Evolutionary conservation across 2,888 invertebrate genomes (phyloP), one percentile per base, ranked within the genome.

Genomic region (Vanessa cardui): DNA sequence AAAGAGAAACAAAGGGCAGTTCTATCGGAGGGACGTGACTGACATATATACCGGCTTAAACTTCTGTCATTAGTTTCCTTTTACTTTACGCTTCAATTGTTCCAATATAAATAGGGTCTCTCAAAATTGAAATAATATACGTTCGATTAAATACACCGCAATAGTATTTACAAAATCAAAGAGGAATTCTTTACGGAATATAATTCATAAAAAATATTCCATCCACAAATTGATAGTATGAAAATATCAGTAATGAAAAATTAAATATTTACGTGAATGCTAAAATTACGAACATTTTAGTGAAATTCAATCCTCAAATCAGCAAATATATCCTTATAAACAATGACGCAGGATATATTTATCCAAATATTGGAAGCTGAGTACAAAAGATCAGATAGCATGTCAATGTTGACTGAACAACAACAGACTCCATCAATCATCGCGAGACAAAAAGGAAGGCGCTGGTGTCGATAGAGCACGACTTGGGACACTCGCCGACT

Each of bases 401-500:
- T 77, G 80, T 82, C 84, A 83, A 84, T 80, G 80, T 78, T 82
- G 82, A 80, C 78, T 74, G 78, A 78, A 77, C 80, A 80, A 74
- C 72, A 69, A 77, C 73, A 71, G 77, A 77, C 78, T 73, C 81
- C 84, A 90, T 90, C 90, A 88, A 90, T 90, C 77, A 76, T 81
- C 69, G 68, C 72, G 76, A 81, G 81, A 87, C 86, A 89, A 89
- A 90, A 88, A 88, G 81, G 81, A 80, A 81, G 80, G 76, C 78
- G 49, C 68, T 73, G 78, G 77, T 77, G 81, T 80, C 82, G 85
- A 88, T 86, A 86, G 84, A 81, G 84, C 85, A 83, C 82, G 83
- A 77, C 80, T 79, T 75, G 77, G 77, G 76, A 76, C 79, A 74
- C 78, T 72, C 58, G 39, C 44, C 62, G 77, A 33, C 54, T 77